Base-by-base conservation (phyloP, 2,113 vertebrate species). In the Cyprinodon variegatus region DNA sequence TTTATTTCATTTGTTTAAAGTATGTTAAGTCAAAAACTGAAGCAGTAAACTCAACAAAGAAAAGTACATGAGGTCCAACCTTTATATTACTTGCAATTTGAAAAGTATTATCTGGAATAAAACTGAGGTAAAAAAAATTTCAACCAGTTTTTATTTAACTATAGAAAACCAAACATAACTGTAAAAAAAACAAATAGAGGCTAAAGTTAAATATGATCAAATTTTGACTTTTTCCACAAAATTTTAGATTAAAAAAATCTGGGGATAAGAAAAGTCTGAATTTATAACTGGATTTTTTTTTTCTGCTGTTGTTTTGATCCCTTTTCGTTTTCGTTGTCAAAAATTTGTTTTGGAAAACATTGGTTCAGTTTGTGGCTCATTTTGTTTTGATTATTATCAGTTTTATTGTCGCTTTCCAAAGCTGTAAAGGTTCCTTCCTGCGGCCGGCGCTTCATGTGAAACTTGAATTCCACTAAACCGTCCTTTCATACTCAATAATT, bases 401-500 rank as follows among this genome's bases (percentile, higher is more conserved):
- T 53, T 1, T 6, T 13, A 5, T 1, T 15, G 48, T 6, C 15
- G 15, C 48, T 50, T 50, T 17, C 6, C 13, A 17, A 7, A 5
- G 8, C 17, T 17, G 15, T 20, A 71, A 66, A 63, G 22, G 61
- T 2, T 22, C 41, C 3, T 45, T 68, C 20, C n/a, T 15, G 41
- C 11, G 22, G 39, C 10, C 17, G n/a, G 22, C 3, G 8, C 12
- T 10, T 22, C 11, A 38, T 61, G 48, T 57, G 15, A 61, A 14
- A 41, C 10, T 60, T 17, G 36, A 29, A 71, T 61, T 61, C 50
- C n/a, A 29, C 41, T 41, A 29, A 45, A 59, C 3, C 50, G 1
- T 41, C 11, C 0, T 45, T 43, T 22, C 22, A 36, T 9, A 61
- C 40, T 39, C 38, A 68, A 72, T 46, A 70, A 80, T 74, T 78